Base-by-base conservation (phyloP, 2,113 vertebrate species). In the Heteronetta atricapilla region DNA sequence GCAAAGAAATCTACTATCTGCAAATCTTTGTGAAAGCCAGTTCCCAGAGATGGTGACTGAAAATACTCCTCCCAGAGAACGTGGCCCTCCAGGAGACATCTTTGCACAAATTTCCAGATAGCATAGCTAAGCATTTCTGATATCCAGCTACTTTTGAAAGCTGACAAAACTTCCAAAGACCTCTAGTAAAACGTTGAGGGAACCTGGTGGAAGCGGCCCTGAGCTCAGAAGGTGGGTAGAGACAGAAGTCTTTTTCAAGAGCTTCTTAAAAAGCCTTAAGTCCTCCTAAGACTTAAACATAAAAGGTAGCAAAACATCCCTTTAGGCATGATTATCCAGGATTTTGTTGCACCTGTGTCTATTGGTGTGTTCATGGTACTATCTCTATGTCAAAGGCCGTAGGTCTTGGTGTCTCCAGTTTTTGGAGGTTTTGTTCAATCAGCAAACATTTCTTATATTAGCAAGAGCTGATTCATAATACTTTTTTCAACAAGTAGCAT, bases 11-110 rank as follows among this genome's bases (percentile, higher is more conserved):
- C 40, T 90, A 48, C 53, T 46, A 84, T 60, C 60, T 92, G 80
- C 52, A 88, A 55, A 67, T n/a, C n/a, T 77, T 70, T 94, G 70
- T 76, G 63, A 82, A 76, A 93, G 59, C 26, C 74, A 85, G 5
- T 31, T 33, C 0, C 0, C 59, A 67, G 70, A 80, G 75, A 31
- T 48, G 34, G 31, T 67, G 69, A 70, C 66, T 72, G 86, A 88
- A 84, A 86, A 83, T 34, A n/a, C 12, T 80, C 10, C 26, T 91
- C 6, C 18, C 31, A n/a, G n/a, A 78, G 83, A 68, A 56, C 11
- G 1, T 60, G 34, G 53, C 60, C 10, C 50, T 52, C 23, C 50
- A 25, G 50, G 50, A 25, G 23, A 25, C 73, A 53, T 56, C 77
- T 90, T 70, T 68, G 62, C 67, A 76, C 7, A 11, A 9, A 40